Conservation (phyloP, 1,140 invertebrate species). For the Eumeta japonica region DNA sequence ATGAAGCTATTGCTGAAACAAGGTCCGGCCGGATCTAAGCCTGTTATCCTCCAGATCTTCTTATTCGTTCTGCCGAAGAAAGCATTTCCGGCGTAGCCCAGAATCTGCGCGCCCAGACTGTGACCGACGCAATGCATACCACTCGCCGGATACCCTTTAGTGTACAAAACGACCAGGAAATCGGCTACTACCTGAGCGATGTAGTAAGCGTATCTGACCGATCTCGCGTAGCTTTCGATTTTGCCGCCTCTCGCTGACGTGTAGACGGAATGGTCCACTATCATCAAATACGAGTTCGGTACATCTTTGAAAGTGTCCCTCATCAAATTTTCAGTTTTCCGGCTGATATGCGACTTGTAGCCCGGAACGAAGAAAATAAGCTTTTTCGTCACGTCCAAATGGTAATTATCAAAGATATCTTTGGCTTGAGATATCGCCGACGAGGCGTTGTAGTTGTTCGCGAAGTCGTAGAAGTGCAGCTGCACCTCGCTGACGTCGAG, state of each 20-base stretch:
- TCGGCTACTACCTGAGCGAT: conserved; percentile 30
- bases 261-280: conserved; percentile 41
- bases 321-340: conserved; percentile 32
- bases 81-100: conserved; percentile 40
- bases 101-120: conserved; percentile 53
- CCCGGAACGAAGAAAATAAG: conserved; percentile 42
- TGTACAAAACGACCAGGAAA: conserved; percentile 24
- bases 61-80: conserved; percentile 28
- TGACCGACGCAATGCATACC: conserved; percentile 55
- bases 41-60: conserved; percentile 53
- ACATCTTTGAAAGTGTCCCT: conserved; percentile 34
- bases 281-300: conserved; percentile 36
- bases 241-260: conserved; percentile 28
- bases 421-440: conserved; percentile 29
- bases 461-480: conserved; percentile 42
- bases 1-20: conserved; percentile 55
- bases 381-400: conserved; percentile 29
- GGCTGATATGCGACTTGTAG: conserved; percentile 37
- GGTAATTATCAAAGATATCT: conserved; percentile 24
- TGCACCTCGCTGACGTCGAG: conserved; percentile 29
- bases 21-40: conserved; percentile 64
- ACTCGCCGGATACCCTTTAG: conserved; percentile 27
- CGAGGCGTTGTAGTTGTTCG: conserved; percentile 38
- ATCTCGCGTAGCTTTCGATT: conserved; percentile 35
- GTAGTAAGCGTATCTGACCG: conserved; percentile 29